Evolutionary conservation across 2,113 vertebrate genomes (phyloP).

Genomic region (Dolichotis patagonum): DNA sequence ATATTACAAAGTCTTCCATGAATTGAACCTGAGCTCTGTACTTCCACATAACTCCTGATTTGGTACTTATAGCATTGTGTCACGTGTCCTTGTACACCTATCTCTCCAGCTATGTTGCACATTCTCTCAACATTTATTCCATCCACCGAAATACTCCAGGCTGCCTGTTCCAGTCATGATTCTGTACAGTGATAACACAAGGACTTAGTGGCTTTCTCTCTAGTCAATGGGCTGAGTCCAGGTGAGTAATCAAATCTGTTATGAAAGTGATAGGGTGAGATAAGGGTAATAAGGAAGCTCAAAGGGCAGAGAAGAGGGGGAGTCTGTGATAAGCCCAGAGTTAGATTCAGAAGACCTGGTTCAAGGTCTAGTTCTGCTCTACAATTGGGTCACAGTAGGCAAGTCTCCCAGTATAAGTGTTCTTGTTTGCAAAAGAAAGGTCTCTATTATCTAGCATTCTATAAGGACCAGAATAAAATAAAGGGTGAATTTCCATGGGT

Average conservation of each 20-base stretch:
- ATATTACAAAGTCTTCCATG: neutral
- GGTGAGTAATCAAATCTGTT: conserved; percentile 4
- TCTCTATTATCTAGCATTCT: neutral
- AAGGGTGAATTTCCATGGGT: neutral
- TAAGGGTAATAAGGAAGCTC: conserved; percentile 26
- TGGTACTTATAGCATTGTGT: neutral
- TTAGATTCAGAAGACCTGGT: neutral
- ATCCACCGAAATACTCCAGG: neutral
- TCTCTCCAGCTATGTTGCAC: neutral
- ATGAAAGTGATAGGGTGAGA: neutral
- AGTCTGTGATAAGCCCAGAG: neutral
- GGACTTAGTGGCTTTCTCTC: neutral
- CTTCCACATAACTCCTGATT: neutral
- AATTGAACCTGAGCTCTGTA: neutral
- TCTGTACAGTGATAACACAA: neutral
- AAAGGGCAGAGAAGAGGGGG: neutral
- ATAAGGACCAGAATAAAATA: neutral
- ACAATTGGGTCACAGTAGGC: neutral
- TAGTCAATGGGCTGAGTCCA: neutral
- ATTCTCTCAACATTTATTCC: neutral
- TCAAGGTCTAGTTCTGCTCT: neutral
- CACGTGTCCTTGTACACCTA: neutral
- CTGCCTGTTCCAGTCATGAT: neutral
- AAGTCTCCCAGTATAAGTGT: neutral
- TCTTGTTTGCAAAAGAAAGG: neutral